Percentiles rank a stretch among this genome's conserved stretches.
Evolutionary conservation across 2,888 invertebrate genomes (phyloP).

Genomic region (Lasioglossum lativentre): DNA sequence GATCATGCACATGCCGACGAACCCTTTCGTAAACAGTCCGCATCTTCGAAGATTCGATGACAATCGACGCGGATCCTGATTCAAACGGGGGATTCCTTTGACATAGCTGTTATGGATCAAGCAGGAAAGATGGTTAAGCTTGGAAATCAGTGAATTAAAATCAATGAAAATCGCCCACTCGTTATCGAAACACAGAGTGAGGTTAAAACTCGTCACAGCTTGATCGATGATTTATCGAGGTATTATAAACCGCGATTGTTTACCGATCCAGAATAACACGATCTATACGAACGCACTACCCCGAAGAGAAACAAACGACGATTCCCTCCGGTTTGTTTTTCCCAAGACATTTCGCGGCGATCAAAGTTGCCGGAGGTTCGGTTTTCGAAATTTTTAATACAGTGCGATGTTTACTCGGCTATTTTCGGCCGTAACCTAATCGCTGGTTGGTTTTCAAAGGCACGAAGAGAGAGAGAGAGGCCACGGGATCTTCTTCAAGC

Average conservation of each 20-base stretch:
- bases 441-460: background rate
- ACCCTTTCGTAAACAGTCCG: background rate
- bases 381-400: slow-evolving; percentile 5
- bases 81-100: too few relatives aligned
- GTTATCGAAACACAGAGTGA: background rate
- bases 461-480: background rate
- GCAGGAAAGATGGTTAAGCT: background rate
- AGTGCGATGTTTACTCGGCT: background rate
- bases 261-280: background rate
- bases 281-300: background rate
- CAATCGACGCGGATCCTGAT: background rate
- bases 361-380: background rate
- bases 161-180: background rate
- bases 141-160: background rate
- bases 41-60: background rate
- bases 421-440: slow-evolving; percentile 1
- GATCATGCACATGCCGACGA: background rate
- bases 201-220: background rate
- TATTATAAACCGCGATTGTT: background rate
- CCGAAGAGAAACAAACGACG: slow-evolving; percentile 17
- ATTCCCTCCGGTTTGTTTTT: background rate
- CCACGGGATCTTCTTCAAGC: slow-evolving; percentile 5
- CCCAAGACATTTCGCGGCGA: background rate
- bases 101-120: too few relatives aligned
- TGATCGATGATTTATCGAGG: background rate